phyloP scores from a whole-genome alignment of 2,888 invertebrate species.

The Allophyes oxyacanthae region DNA sequence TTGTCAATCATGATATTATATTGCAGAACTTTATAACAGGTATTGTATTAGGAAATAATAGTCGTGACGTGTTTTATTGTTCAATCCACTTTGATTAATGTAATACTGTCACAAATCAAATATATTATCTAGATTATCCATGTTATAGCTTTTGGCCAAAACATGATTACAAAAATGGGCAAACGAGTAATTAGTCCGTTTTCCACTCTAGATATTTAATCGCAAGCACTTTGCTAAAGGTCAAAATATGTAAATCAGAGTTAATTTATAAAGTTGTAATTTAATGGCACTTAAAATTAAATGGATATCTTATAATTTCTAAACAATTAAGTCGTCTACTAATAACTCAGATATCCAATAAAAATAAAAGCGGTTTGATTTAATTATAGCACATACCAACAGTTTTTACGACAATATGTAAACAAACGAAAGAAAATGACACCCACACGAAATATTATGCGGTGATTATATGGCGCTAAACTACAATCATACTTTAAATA shows the following conservation, averaged over 20 bases:
- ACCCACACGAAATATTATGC: conserved; percentile 39
- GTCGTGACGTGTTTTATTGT: conserved; percentile 47
- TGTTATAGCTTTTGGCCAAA: conserved; percentile 30
- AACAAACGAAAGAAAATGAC: conserved; percentile 41
- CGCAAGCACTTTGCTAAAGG: conserved; percentile 48
- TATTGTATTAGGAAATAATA: conserved; percentile 36
- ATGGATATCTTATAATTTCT: conserved; percentile 34
- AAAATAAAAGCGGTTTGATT: conserved; percentile 31
- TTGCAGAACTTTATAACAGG: conserved; percentile 30
- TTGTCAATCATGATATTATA: conserved; percentile 15
- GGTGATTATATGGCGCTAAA: conserved; percentile 48
- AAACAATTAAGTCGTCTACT: conserved; percentile 29
- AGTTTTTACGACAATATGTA: conserved; percentile 32
- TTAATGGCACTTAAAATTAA: conserved; percentile 26
- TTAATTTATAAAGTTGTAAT: conserved; percentile 33
- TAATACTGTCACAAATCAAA: conserved; percentile 31
- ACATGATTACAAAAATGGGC: conserved; percentile 46
- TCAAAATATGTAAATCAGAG: conserved; percentile 40
- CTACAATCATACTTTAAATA: conserved; percentile 41
- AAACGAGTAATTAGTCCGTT: conserved; percentile 44
- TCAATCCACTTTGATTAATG: conserved; percentile 41
- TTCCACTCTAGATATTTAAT: conserved; percentile 30
- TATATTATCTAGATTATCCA: conserved; percentile 44
- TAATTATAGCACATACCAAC: conserved; percentile 35
- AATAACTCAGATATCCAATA: conserved; percentile 35